Evolutionary conservation across 2,113 vertebrate species (phyloP), one percentile per base, ranked within the genome.

Genomic region (Corvus hawaiiensis): DNA sequence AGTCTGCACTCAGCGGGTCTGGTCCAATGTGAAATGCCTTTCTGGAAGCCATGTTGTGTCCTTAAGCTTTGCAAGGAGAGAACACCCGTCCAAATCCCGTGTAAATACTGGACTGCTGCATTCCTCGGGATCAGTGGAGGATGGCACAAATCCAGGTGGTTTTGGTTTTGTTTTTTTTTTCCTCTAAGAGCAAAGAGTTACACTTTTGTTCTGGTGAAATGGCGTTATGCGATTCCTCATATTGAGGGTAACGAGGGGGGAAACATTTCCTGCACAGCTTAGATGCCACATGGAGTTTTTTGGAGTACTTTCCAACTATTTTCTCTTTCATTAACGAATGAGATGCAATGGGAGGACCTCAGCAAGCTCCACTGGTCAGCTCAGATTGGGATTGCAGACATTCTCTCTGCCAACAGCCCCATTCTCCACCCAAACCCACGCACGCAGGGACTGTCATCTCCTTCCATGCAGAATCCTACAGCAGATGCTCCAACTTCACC

Each of bases 11-110:
- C 76, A 68, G 95, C 46, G 0, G 55, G 64, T 83, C 52, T 77
- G 87, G 91, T 84, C 87, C 92, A 93, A 96, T 84, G 91, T 96
- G 96, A 97, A 97, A 96, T 97, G 96, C 97, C 97, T 98, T 98
- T 97, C 64, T 93, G 96, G 98, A 98, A 98, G 98, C 98, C 98
- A 98, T 98, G 96, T 96, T 97, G 98, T 98, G 98, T 98, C 98
- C 98, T 98, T 98, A 97, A 35, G 95, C 96, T 85, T 87, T 86
- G 91, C 95, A 26, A 44, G 94, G 95, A 90, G 89, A 95, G 87
- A 76, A 68, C 3, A 20, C 91, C 35, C 10, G 14, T 89, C 74
- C 56, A 84, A 75, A 44, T 88, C 76, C 10, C 3, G 4, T 96
- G 95, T 88, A 91, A 87, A 94, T 93, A 89, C 77, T 43, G 92